Evolutionary conservation across 2,797 vertebrate species (phyloP).

Genomic region (Lacerta bilineata): DNA sequence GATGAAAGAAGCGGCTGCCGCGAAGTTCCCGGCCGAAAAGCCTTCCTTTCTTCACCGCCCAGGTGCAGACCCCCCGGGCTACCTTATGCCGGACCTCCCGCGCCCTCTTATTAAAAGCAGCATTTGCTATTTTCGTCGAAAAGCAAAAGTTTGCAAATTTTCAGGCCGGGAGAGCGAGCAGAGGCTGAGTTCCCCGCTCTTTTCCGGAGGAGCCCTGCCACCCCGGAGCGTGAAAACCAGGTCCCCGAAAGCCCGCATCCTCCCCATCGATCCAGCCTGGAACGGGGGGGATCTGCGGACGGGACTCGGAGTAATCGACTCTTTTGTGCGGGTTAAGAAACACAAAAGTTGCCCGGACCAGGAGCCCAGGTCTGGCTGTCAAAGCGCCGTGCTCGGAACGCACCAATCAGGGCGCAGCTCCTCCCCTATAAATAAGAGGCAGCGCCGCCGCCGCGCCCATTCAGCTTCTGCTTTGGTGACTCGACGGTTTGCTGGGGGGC

Average conservation of each 20-base stretch:
- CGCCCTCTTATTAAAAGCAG: fast-evolving
- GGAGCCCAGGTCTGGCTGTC: conserved; percentile 45
- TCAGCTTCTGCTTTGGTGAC: background rate
- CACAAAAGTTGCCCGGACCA: conserved; percentile 63
- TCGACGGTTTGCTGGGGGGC: background rate
- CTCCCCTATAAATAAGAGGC: conserved; percentile 72
- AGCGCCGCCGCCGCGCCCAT: background rate
- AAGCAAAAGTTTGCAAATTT: conserved; percentile 1
- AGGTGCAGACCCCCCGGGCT: background rate
- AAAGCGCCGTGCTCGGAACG: conserved; percentile 49
- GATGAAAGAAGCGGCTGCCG: background rate
- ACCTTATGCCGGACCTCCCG: too few relatives aligned
- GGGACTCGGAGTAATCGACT: conserved; percentile 40
- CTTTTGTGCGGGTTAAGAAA: conserved; percentile 71
- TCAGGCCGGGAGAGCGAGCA: background rate
- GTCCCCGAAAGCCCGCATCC: background rate
- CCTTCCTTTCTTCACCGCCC: background rate
- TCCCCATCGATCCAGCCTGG: background rate
- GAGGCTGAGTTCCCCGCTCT: background rate
- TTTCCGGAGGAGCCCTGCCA: background rate
- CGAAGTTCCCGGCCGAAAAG: background rate
- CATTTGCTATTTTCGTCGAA: background rate
- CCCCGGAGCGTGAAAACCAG: background rate
- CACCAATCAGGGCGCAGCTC: conserved; percentile 75
- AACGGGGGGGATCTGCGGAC: background rate